Evolutionary conservation across 2,797 vertebrate genomes (phyloP), one percentile per base, ranked within the genome.

Genomic region (Cynodonichthys magdalenae): DNA sequence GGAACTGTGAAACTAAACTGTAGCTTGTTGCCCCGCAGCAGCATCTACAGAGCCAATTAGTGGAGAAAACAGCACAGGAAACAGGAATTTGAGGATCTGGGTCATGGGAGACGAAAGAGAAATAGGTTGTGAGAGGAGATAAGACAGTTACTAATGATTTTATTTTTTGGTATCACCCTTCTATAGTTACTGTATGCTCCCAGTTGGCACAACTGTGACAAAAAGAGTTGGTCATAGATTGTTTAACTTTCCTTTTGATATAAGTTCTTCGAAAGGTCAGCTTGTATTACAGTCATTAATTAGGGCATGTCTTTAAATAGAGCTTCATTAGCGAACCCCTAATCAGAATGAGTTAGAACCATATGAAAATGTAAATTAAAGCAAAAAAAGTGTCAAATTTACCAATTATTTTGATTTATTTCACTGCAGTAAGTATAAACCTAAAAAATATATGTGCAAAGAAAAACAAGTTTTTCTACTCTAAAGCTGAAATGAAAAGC

Each of bases 21-120:
- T 39, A 45, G 44, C 42, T 59, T 59, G 54, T 55, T 67, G 73
- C 75, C 63, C 58, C 54, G 63, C 50, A 71, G 74, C 74, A 60
- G 67, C 66, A 61, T 66, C 51, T 53, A 75, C 46, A 52, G 59
- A 83, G 51, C 75, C 79, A 82, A 83, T 85, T 84, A 81, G 58
- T 58, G 66, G 48, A 28, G 42, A 44, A 66, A 46, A 59, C 34
- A 58, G 55, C 64, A 44, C 36, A 15, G 57, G 60, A 76, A 75
- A 59, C 55, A 53, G 44, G 61, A 77, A 69, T 69, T 73, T 15
- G 56, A 55, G 51, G 56, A 77, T 77, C 59, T 78, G 59, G 63
- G 71, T 70, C 57, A 63, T 10, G 6, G 24, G 63, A 79, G 55
- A 67, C 69, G 54, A 70, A 71, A 63, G 41, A 74, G 56, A 66